Percentiles rank a stretch among this genome's conserved stretches.
Conservation (phyloP, 2,888 invertebrate genomes). For the Drosophila algonquin region DNA sequence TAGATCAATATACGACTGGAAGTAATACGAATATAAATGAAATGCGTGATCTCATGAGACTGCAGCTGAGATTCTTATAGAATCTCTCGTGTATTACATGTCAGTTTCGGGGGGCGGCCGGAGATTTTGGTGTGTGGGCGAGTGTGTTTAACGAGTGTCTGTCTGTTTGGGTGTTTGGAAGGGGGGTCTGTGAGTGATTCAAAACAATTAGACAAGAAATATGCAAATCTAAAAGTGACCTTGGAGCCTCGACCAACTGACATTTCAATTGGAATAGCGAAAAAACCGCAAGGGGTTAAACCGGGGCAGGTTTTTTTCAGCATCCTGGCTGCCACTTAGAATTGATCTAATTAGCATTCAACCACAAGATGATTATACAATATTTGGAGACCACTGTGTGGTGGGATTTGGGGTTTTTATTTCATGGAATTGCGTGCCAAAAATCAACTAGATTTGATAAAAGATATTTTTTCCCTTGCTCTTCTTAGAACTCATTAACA, state of each 20-base stretch:
- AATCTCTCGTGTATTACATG: constrained; percentile 1
- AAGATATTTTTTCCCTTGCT: background rate
- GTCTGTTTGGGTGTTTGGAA: constrained; percentile 25
- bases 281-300: constrained; percentile 6
- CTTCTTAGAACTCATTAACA: background rate
- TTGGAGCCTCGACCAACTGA: background rate
- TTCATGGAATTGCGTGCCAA: background rate
- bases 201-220: constrained; percentile 56
- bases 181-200: constrained; percentile 52
- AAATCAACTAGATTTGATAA: too few relatives aligned
- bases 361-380: constrained; percentile 44
- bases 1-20: constrained; percentile 35
- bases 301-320: background rate
- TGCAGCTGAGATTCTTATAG: background rate
- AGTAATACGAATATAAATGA: constrained; percentile 8
- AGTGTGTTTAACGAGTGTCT: constrained; percentile 1
- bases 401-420: background rate
- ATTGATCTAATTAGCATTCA: constrained; percentile 40
- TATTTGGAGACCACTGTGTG: background rate
- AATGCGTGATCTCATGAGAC: constrained; percentile 56
- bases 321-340: background rate
- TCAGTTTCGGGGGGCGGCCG: background rate
- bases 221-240: constrained; percentile 25
- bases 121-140: background rate
- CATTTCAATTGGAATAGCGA: background rate